These are phyloP conservation scores for Rhyacophila evoluta DNA, from an alignment of 2,888 invertebrate genomes.

Conservation along the genomic window DNA sequence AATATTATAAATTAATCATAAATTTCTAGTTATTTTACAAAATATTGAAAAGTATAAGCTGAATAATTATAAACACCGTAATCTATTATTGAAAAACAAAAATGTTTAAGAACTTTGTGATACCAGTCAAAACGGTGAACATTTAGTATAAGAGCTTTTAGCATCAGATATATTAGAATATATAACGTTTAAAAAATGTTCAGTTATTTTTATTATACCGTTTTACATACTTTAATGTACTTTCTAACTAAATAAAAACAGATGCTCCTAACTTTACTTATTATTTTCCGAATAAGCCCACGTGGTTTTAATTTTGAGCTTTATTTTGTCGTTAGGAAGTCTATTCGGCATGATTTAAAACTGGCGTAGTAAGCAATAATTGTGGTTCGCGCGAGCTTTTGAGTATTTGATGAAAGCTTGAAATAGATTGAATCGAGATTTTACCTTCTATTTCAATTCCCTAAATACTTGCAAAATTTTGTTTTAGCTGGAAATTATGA, in stretches of 20 bases:
- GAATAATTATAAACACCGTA: too few relatives aligned
- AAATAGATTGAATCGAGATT: constrained; percentile 44
- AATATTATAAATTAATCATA: too few relatives aligned
- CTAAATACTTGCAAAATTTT: constrained; percentile 35
- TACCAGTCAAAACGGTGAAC: too few relatives aligned
- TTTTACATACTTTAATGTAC: too few relatives aligned
- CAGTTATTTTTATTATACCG: too few relatives aligned
- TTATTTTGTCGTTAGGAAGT: not conserved
- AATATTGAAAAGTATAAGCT: too few relatives aligned
- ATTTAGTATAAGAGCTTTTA: too few relatives aligned
- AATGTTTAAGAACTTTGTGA: too few relatives aligned
- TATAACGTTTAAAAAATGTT: not conserved
- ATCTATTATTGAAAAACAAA: too few relatives aligned
- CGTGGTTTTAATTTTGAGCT: not conserved
- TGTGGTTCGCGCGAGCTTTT: constrained; percentile 13
- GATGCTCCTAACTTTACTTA: not conserved
- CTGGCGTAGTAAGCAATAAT: constrained; percentile 4
- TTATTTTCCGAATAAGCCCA: not conserved
- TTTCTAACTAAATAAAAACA: not conserved
- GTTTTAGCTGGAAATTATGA: constrained; percentile 20
- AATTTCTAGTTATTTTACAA: too few relatives aligned
- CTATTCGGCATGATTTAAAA: not conserved
- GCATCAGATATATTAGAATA: too few relatives aligned
- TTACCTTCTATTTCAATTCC: constrained; percentile 25
- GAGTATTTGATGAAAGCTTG: constrained; percentile 46